Evolutionary conservation across 2,888 invertebrate species (phyloP).

Genomic region (Tipula unca): DNA sequence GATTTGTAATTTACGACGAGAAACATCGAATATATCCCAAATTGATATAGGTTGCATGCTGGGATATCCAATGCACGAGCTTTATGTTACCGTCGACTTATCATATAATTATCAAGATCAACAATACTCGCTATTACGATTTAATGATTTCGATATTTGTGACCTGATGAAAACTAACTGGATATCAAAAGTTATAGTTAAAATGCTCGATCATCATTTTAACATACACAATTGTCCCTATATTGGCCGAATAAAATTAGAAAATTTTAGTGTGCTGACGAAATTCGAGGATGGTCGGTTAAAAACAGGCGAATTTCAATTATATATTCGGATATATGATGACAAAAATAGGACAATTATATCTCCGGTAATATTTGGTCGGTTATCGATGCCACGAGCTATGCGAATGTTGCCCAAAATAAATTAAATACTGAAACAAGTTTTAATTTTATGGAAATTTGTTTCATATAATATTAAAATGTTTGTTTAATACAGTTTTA

Average conservation of each 20-base stretch:
- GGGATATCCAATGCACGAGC: background rate
- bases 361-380: background rate
- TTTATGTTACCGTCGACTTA: background rate
- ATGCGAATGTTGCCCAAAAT: background rate
- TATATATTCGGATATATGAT: background rate
- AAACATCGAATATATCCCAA: background rate
- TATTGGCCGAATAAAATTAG: background rate
- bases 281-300: background rate
- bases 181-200: background rate
- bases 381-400: background rate
- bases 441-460: background rate
- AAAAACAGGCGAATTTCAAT: background rate
- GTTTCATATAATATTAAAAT: background rate
- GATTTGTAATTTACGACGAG: background rate
- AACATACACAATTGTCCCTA: constrained; percentile 1
- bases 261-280: background rate
- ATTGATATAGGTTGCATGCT: background rate
- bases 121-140: background rate
- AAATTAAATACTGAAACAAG: background rate
- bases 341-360: background rate
- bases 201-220: background rate
- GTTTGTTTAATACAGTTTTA: no score
- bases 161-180: background rate
- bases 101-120: background rate
- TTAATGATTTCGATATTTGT: background rate